These are phyloP conservation scores for Diplodus puntazzo DNA, from an alignment of 2,797 vertebrate species.

Conservation along the genomic window DNA sequence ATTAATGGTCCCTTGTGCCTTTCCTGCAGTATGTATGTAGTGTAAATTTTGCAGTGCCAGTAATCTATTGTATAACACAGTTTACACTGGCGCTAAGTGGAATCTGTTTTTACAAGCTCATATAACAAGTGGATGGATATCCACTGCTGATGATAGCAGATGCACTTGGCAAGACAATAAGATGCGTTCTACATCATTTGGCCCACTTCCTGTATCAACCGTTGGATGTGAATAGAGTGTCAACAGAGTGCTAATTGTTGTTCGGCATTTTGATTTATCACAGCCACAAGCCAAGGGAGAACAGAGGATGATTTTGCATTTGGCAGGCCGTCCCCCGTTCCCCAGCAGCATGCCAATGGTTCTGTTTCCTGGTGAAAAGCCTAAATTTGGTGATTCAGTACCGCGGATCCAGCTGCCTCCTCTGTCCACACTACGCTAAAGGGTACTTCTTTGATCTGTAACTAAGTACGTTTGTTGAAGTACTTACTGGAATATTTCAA, in stretches of 20 bases:
- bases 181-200: conserved; percentile 76
- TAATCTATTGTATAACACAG: conserved; percentile 61
- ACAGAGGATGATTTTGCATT: conserved; percentile 74
- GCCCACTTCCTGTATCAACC: conserved; percentile 77
- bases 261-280: conserved; percentile 73
- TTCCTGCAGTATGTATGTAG: conserved; percentile 46
- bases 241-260: conserved; percentile 81
- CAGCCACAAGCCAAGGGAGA: conserved; percentile 69
- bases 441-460: background rate
- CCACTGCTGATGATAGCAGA: conserved; percentile 68
- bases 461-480: background rate
- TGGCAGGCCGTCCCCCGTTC: conserved; percentile 66
- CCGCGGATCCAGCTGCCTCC: conserved; percentile 44
- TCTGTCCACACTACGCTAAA: conserved; percentile 34
- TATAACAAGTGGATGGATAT: conserved; percentile 78
- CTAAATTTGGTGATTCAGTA: conserved; percentile 57
- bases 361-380: conserved; percentile 63
- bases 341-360: conserved; percentile 61
- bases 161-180: conserved; percentile 80
- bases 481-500: background rate
- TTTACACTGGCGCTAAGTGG: conserved; percentile 57
- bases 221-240: conserved; percentile 79
- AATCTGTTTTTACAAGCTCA: conserved; percentile 68
- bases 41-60: conserved; percentile 55
- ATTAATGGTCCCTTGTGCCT: conserved; percentile 68